phyloP scores from a whole-genome alignment of 2,113 vertebrate genomes.

The Cyprinodon variegatus region DNA sequence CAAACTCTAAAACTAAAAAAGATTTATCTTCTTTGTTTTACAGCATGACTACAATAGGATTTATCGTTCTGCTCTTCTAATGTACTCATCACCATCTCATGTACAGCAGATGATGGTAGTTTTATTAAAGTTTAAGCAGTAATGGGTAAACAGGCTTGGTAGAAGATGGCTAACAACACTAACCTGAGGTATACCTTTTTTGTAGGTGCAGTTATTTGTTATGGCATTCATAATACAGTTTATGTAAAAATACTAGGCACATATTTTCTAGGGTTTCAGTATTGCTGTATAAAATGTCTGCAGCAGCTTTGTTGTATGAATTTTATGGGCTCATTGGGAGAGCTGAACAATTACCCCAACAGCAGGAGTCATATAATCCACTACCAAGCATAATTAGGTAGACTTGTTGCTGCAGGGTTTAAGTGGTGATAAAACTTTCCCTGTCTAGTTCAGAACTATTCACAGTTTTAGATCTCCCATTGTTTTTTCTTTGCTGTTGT shows the following conservation, averaged over 20 bases:
- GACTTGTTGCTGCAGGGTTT: slow-evolving; percentile 49
- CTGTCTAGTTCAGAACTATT: slow-evolving; percentile 23
- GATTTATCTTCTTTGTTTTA: background rate
- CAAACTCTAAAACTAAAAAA: background rate
- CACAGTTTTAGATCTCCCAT: slow-evolving; percentile 38
- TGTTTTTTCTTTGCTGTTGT: slow-evolving; percentile 31
- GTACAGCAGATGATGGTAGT: background rate
- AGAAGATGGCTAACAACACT: background rate
- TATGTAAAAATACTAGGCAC: background rate
- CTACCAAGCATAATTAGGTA: slow-evolving; percentile 58
- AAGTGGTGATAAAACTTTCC: slow-evolving; percentile 38
- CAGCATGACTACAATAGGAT: background rate
- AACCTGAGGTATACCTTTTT: background rate
- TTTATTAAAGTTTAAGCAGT: background rate
- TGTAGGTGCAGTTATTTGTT: background rate
- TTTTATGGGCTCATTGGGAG: slow-evolving; percentile 63
- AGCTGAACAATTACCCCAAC: slow-evolving; percentile 65
- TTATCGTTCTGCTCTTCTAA: background rate
- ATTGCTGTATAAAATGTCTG: slow-evolving; percentile 55
- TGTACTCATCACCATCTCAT: background rate
- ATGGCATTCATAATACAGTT: background rate
- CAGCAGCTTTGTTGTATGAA: slow-evolving; percentile 62
- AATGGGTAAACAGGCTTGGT: background rate
- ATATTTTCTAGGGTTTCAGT: slow-evolving; percentile 40
- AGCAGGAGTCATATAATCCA: slow-evolving; percentile 62